These are phyloP conservation scores for Nanorana parkeri DNA, from an alignment of 2,113 vertebrate genomes.

Conservation along the genomic window DNA sequence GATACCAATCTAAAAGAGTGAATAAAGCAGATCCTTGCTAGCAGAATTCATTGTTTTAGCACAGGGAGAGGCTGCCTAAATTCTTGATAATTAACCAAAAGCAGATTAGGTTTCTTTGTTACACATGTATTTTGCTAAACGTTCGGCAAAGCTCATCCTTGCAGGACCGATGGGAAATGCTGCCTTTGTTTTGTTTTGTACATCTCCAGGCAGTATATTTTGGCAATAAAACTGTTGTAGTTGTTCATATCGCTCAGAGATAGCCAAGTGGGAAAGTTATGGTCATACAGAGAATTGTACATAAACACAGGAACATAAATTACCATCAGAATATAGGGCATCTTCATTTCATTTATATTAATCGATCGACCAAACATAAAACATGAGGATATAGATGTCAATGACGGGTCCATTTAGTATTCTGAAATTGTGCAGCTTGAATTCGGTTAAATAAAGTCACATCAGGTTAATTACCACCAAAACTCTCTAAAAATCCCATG, in stretches of 20 bases:
- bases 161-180: slow-evolving; percentile 8
- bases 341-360: neutral
- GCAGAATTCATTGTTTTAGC: neutral
- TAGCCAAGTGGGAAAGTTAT: slow-evolving; percentile 13
- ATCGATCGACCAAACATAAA: neutral
- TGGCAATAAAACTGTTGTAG: neutral
- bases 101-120: slow-evolving; percentile 25
- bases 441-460: slow-evolving; percentile 1
- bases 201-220: neutral
- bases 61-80: slow-evolving; percentile 4
- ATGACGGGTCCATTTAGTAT: neutral
- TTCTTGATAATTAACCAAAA: slow-evolving; percentile 34
- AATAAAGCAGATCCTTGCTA: too few species aligned
- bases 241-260: neutral
- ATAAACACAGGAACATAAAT: neutral
- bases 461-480: neutral
- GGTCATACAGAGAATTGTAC: neutral
- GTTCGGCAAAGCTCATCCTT: slow-evolving; percentile 5
- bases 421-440: neutral
- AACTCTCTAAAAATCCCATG: too few species aligned
- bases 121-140: neutral
- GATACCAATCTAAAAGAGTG: too few species aligned
- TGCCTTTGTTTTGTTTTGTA: neutral
- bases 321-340: neutral
- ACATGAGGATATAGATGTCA: neutral